Base-by-base conservation (phyloP, 2,888 invertebrate genomes). In the Tenthredo distinguenda region DNA sequence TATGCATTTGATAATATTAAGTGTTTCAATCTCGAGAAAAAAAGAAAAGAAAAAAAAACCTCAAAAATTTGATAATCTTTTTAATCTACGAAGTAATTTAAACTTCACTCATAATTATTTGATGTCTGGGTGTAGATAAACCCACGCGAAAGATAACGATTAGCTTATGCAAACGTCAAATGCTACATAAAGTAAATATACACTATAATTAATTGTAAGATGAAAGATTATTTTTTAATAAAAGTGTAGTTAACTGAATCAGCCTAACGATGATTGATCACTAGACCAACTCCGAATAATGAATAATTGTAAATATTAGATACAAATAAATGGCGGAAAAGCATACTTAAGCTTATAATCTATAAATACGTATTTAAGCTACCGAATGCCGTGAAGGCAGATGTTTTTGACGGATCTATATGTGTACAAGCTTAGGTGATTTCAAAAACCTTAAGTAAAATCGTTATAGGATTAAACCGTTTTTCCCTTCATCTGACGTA, bases 301-400 rank as follows among this genome's bases (percentile, higher is more conserved):
- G n/a, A 31, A 31, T 31, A 65, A 47, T 50, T 68, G 47, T 68
- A 83, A 83, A 68, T 68, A 68, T 43, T 47, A 47, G 18, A 18
- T 1, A 71, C 68, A 83, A 68, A 47, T 40, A 47, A 65, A 71
- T 83, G 83, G 83, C 15, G 83, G 83, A 83, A 83, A 83, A 83
- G 83, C 83, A 68, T 68, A 83, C 71, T 43, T 83, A 83, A 83
- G 83, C 83, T 83, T 83, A 83, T 83, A 83, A 40, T 83, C 83
- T 68, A 68, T 83, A 83, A 81, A 31, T 81, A 81, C n/a, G 21
- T 34, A 26, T 21, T 74, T 43, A 21, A 74, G 74, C 71, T 47
- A 40, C 18, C 43, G 9, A 43, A 74, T 21, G 15, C 26, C 74
- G n/a, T 26, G 21, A 26, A 74, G 10, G 74, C 74, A 26, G 74